Evolutionary conservation across 2,113 vertebrate genomes (phyloP), one percentile per base, ranked within the genome.

Genomic region (Merops nubicus): DNA sequence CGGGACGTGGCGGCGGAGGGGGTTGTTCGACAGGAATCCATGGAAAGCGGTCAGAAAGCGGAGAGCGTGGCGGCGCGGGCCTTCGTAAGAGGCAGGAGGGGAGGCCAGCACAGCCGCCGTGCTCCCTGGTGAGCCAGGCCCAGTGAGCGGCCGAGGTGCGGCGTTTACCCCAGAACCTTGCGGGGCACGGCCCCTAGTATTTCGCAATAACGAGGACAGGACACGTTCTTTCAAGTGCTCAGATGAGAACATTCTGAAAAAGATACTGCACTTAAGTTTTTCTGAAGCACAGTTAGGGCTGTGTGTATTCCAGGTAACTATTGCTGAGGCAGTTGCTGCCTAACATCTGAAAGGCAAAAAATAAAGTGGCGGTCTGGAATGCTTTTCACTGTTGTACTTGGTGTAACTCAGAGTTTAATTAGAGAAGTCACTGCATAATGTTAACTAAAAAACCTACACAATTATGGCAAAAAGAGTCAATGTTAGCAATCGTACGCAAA

Each of bases 61-160:
- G 20, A 5, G 21, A 33, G 25, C 1, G 5, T 11, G 31, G 45
- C 38, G 1, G 34, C 38, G 2, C 19, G 15, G 43, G 7, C 29
- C 8, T n/a, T 8, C 2, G 1, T 2, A 8, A 67, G 34, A 5
- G 33, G 31, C 18, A 31, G 17, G 57, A 34, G 68, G 5, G 13
- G 43, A 92, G 77, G 60, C 64, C 40, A 15, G 48, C 38, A 11
- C 18, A 23, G 11, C 2, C 2, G 33, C 18, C 0, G 0, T 29
- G n/a, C n/a, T 72, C 7, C 9, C 15, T 6, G 16, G 15, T 43
- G 54, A 29, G 54, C 6, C 54, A 18, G 40, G 13, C 28, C 9
- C 11, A 2, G 6, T 5, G 31, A 8, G 1, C 1, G 26, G 29
- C n/a, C n/a, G 42, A 2, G 0, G 31, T 5, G 1, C 1, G 0